These are phyloP conservation scores for Cancer borealis DNA, from an alignment of 2,888 invertebrate genomes.

Conservation along the genomic window DNA sequence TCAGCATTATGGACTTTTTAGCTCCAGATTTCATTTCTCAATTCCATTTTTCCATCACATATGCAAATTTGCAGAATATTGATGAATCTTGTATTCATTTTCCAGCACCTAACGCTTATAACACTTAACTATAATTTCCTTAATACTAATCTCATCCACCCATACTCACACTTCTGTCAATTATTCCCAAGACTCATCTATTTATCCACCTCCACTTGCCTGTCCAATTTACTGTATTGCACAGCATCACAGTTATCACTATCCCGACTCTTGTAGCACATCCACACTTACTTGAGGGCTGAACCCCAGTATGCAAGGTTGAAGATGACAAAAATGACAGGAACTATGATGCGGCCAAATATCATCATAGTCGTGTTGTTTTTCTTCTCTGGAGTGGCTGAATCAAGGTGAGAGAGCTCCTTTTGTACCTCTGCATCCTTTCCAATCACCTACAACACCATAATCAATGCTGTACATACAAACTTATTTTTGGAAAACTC, in stretches of 20 bases:
- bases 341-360: constrained; percentile 59
- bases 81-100: background rate
- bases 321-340: constrained; percentile 70
- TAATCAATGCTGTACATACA: background rate
- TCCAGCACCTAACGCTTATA: too few relatives aligned
- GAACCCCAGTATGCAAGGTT: constrained; percentile 72
- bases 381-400: background rate
- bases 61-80: background rate
- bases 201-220: too few relatives aligned
- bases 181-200: too few relatives aligned
- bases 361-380: constrained; percentile 56
- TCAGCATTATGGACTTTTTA: background rate
- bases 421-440: background rate
- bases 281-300: constrained; percentile 63
- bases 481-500: background rate
- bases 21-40: background rate
- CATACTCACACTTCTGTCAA: too few relatives aligned
- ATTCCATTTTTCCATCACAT: background rate
- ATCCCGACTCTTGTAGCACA: background rate
- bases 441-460: background rate
- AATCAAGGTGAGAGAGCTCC: background rate
- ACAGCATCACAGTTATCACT: background rate
- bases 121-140: background rate
- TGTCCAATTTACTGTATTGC: too few relatives aligned
- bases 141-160: too few relatives aligned